Evolutionary conservation across 2,888 invertebrate species (phyloP).

Genomic region (Oscheius myriophilus): DNA sequence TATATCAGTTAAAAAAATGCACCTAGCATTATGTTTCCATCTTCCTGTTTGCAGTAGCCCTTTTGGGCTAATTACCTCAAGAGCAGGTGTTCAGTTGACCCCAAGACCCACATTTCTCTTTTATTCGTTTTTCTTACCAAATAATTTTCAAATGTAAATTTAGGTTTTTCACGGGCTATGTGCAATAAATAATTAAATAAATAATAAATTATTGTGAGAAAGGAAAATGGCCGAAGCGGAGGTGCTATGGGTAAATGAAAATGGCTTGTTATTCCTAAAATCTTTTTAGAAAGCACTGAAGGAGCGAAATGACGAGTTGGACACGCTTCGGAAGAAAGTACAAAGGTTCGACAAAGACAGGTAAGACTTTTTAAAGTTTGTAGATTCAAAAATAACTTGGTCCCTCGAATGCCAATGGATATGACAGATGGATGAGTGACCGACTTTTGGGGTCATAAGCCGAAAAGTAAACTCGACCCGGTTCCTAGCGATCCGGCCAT

Average conservation of each 20-base stretch:
- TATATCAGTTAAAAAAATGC: too few relatives aligned
- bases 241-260: conserved; percentile 11
- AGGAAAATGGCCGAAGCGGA: background rate
- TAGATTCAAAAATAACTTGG: background rate
- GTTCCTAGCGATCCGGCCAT: conserved; percentile 30
- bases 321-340: conserved; percentile 49
- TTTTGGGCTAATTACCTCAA: too few relatives aligned
- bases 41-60: too few relatives aligned
- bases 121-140: too few relatives aligned
- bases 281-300: conserved; percentile 58
- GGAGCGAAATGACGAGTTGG: conserved; percentile 56
- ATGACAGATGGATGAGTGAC: conserved; percentile 17
- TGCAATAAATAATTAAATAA: conserved; percentile 19
- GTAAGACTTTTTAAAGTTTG: conserved; percentile 33
- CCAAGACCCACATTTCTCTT: too few relatives aligned
- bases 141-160: too few relatives aligned
- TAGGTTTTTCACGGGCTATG: conserved; percentile 21
- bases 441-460: conserved; percentile 26
- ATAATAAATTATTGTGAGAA: conserved; percentile 22
- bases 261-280: background rate
- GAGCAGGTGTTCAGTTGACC: too few relatives aligned
- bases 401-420: background rate
- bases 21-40: too few relatives aligned
- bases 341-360: conserved; percentile 47
- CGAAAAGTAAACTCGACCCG: conserved; percentile 8